Conservation (phyloP, 2,113 vertebrate species). For the Nothoprocta pentlandii region DNA sequence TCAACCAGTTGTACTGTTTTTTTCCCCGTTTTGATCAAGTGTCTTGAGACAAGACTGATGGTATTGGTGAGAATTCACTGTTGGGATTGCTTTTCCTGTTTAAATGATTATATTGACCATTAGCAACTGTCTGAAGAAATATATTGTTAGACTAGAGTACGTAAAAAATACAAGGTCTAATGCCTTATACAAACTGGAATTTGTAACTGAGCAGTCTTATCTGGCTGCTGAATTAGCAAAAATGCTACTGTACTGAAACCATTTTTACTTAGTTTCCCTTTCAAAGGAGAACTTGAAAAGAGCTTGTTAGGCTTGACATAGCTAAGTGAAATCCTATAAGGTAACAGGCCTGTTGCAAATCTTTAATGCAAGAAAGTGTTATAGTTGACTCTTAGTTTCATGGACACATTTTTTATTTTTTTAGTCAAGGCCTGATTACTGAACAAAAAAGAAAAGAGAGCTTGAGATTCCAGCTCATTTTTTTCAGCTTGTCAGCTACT, state of each 20-base stretch:
- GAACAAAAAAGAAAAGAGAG: neutral
- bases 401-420: neutral
- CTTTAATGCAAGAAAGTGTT: neutral
- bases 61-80: neutral
- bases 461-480: neutral
- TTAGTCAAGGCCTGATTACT: neutral
- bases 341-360: neutral
- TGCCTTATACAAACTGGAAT: neutral
- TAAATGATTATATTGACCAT: neutral
- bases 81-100: neutral
- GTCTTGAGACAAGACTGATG: neutral
- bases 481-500: neutral
- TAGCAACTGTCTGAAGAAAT: neutral
- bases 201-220: neutral
- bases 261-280: neutral
- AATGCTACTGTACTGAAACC: neutral
- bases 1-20: neutral
- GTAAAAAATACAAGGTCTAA: neutral
- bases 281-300: neutral
- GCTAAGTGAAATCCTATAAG: slow-evolving; percentile 11
- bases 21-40: neutral
- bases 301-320: neutral
- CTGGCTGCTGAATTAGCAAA: neutral
- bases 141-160: neutral
- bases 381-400: slow-evolving; percentile 3